Evolutionary conservation across 1,140 invertebrate species (phyloP).

Genomic region (Heliconius melpomene): DNA sequence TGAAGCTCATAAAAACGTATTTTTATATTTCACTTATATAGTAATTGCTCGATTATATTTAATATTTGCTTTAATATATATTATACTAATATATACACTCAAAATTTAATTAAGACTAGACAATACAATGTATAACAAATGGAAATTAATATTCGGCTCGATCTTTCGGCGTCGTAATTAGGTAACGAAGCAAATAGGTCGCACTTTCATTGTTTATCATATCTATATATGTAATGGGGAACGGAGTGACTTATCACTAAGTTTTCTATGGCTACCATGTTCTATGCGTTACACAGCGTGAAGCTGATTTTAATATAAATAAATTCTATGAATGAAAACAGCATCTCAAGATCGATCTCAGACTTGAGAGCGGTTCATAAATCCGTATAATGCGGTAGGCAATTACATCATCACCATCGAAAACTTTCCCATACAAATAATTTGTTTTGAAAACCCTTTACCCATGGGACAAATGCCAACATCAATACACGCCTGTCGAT

Average conservation of each 20-base stretch:
- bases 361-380: too few relatives aligned
- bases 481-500: constrained; percentile 33
- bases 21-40: too few relatives aligned
- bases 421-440: constrained; percentile 35
- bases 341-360: too few relatives aligned
- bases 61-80: background rate
- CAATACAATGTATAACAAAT: background rate
- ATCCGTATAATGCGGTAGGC: background rate
- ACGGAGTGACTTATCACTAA: too few relatives aligned
- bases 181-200: too few relatives aligned
- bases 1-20: too few relatives aligned
- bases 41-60: background rate
- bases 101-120: constrained; percentile 11
- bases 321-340: too few relatives aligned
- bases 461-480: constrained; percentile 40
- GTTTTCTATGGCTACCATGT: too few relatives aligned
- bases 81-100: background rate
- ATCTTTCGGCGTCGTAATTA: background rate
- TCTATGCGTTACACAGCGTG: too few relatives aligned
- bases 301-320: too few relatives aligned
- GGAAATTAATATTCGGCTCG: background rate
- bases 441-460: constrained; percentile 29
- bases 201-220: too few relatives aligned
- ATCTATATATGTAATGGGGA: too few relatives aligned
- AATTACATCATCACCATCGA: background rate